phyloP scores from a whole-genome alignment of 1,140 invertebrate species.

The Drosophila athabasca region DNA sequence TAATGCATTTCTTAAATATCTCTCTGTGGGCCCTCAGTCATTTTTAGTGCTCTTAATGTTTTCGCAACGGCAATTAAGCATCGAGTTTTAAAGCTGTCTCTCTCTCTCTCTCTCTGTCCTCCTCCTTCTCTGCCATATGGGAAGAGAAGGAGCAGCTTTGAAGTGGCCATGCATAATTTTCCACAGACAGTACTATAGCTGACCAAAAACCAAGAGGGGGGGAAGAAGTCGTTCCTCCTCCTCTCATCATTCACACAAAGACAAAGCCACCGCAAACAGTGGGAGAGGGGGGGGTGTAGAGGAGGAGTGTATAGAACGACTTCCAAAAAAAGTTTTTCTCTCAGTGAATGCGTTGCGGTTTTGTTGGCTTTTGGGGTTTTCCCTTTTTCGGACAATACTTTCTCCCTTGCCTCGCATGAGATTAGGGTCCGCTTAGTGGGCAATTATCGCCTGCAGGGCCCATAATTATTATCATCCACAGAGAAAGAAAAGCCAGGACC shows the following conservation, averaged over 20 bases:
- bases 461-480: conserved; percentile 67
- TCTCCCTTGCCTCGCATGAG: conserved; percentile 27
- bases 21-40: conserved; percentile 10
- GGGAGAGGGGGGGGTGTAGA: not conserved
- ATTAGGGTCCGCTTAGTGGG: conserved; percentile 74
- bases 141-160: conserved; percentile 5
- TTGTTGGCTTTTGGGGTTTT: conserved; percentile 52
- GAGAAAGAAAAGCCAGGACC: conserved; percentile 34
- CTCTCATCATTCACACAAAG: conserved; percentile 14
- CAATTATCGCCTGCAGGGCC: conserved; percentile 77
- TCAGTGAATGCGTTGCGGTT: conserved; percentile 51
- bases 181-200: conserved; percentile 7
- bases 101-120: no score
- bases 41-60: conserved; percentile 21
- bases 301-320: conserved; percentile 27
- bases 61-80: conserved; percentile 50
- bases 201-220: conserved; percentile 18
- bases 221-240: conserved; percentile 7
- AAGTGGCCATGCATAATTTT: conserved; percentile 57
- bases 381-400: conserved; percentile 22
- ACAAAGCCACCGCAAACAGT: conserved; percentile 52
- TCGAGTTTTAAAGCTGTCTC: conserved; percentile 11
- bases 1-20: not conserved
- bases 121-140: no score
- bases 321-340: conserved; percentile 43